phyloP scores from a whole-genome alignment of 2,888 invertebrate species.

The Ellobium chinense region DNA sequence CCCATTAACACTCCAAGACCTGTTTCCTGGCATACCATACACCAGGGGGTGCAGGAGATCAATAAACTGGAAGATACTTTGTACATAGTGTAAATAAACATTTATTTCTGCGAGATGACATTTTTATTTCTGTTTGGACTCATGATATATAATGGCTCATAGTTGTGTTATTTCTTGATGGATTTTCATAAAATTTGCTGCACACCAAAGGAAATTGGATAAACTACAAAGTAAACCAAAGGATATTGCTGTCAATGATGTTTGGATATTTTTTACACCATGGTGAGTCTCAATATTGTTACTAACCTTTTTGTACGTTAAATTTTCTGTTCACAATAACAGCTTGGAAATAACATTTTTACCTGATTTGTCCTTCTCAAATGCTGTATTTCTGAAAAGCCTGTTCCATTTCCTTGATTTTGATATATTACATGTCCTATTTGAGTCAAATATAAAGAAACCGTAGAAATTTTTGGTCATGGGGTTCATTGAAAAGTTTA shows the following conservation, averaged over 20 bases:
- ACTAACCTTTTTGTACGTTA: neutral
- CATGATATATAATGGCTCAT: too few relatives aligned
- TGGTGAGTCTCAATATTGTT: neutral
- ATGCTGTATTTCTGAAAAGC: neutral
- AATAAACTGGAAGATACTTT: too few relatives aligned
- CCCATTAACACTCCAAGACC: slow-evolving; percentile 21
- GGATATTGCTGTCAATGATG: neutral
- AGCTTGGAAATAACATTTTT: neutral
- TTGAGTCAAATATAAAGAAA: neutral
- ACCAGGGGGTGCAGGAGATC: too few relatives aligned
- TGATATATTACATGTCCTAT: neutral
- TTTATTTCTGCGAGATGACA: too few relatives aligned
- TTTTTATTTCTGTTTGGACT: too few relatives aligned
- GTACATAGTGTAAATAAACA: too few relatives aligned
- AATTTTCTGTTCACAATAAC: neutral
- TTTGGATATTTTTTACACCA: neutral
- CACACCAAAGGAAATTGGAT: neutral
- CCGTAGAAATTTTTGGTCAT: neutral
- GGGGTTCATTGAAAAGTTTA: neutral
- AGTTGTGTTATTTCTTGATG: neutral
- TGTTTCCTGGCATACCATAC: too few relatives aligned
- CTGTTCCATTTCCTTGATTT: neutral
- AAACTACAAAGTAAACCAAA: neutral
- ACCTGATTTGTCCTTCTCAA: neutral
- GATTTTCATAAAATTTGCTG: neutral